These are phyloP conservation scores for Bostrychus sinensis DNA, from an alignment of 2,113 vertebrate species.

Conservation along the genomic window DNA sequence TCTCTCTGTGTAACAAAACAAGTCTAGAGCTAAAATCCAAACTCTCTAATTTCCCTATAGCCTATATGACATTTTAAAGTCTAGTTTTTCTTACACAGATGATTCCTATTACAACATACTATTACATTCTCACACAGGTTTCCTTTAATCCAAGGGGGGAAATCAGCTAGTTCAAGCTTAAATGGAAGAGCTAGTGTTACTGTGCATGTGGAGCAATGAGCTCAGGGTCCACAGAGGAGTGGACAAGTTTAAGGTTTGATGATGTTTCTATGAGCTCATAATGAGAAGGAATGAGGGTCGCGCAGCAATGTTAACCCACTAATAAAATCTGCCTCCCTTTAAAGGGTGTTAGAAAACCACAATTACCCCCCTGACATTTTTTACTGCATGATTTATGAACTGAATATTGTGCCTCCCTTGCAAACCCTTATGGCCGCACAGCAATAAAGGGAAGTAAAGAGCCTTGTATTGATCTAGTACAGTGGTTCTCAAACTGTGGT, in stretches of 20 bases:
- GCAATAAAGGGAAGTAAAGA: conserved; percentile 75
- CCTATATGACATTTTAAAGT: no score
- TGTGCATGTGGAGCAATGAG: conserved; percentile 38
- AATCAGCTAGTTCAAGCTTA: conserved; percentile 16
- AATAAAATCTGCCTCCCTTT: conserved; percentile 79
- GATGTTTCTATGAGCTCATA: conserved; percentile 70
- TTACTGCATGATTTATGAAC: conserved; percentile 85
- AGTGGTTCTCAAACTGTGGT: neutral
- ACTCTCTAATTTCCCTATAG: no score
- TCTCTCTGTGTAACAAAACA: no score
- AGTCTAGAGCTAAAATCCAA: no score
- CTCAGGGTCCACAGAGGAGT: conserved; percentile 29
- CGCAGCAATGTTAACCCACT: conserved; percentile 69
- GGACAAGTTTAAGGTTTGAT: conserved; percentile 66
- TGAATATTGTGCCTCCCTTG: conserved; percentile 77
- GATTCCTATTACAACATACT: no score
- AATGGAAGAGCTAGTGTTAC: no score
- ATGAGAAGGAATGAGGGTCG: conserved; percentile 74
- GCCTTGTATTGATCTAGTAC: conserved; percentile 50
- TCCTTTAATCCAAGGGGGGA: no score
- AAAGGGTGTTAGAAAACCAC: conserved; percentile 81
- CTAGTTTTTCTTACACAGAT: no score
- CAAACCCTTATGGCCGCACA: conserved; percentile 44
- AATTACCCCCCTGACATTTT: conserved; percentile 83
- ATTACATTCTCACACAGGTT: conserved; percentile 24